Evolutionary conservation across 2,113 vertebrate genomes (phyloP), one percentile per base, ranked within the genome.

Genomic region (Ailurus styani): DNA sequence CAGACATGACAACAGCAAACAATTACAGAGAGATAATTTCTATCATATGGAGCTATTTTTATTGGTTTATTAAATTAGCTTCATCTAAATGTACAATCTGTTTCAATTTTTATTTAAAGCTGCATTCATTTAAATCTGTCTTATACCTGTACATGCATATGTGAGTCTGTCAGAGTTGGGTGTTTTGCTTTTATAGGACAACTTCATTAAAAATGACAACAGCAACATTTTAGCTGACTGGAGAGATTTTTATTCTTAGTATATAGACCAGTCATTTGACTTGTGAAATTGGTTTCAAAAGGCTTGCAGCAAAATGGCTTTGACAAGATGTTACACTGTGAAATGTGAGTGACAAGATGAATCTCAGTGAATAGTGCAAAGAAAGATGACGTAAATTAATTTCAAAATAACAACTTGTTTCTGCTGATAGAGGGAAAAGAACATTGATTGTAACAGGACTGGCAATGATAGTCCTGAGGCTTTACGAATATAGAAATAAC

Each of bases 381-480:
- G 84, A 91, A 95, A 94, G 83, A 93, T 97, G 97, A 98, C 0
- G 0, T 90, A 95, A 96, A 98, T 97, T 97, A 97, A 98, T 96
- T 98, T 91, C 85, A 96, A 96, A 98, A 97, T 98, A 98, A 98
- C 72, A 96, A 83, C 95, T 98, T 97, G 97, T 96, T 97, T 97
- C 60, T 96, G 94, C 97, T 96, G 96, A 96, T 95, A 89, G 93
- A 96, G 37, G 54, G 81, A 91, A 96, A 96, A 95, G 85, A 96
- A 84, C 78, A 98, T 45, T 96, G 90, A 93, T 73, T 96, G 47
- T 79, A 97, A 89, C 54, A 94, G 37, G 40, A 54, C 17, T 20
- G 34, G 34, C 64, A 93, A 87, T 31, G 45, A 90, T 42, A 94
- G 34, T 93, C 45, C 72, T 18, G 14, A 96, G 62, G 81, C 21